Evolutionary conservation across 2,797 vertebrate species (phyloP), one percentile per base, ranked within the genome.

Genomic region (Microtus californicus): DNA sequence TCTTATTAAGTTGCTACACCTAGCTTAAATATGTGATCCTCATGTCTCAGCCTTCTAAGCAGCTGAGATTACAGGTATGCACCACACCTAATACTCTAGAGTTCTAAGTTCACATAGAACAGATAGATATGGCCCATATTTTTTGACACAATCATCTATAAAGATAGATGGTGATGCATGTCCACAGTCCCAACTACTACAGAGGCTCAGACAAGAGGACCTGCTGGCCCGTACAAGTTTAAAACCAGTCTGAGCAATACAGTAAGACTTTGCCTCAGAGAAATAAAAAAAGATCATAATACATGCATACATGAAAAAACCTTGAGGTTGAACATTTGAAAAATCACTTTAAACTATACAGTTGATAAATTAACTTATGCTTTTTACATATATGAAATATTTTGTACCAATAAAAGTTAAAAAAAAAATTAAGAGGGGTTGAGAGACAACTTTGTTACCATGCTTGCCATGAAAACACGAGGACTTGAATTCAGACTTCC

Each of bases 291-390:
- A 40, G 69, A 87, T 14, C 48, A 37, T 40, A 56, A n/a, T 45
- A 61, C 17, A 74, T 34, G 6, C 29, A 59, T 13, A 45, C 34
- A 93, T 78, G 87, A 86, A 87, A 25, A 14, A 95, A 31, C 43
- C 74, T 79, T 95, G 29, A 94, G 3, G n/a, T 8, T 40, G 86
- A 82, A 94, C 43, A 56, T 17, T 71, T 80, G 31, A 94, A 79
- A 94, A 94, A 80, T 9, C 34, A 95, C 59, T 92, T 95, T 67
- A 91, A 95, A 94, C 23, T 56, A 80, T 63, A 87, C 19, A 71
- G n/a, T 3, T 51, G 6, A 37, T 15, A 81, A 19, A 61, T 27
- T 59, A 56, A 73, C 15, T 59, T 0, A 7, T 4, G 8, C 65
- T 48, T 87, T 85, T 56, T 61, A 6, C 51, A 90, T 90, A 27